These are phyloP conservation scores for Acanthis flammea DNA, from an alignment of 2,797 vertebrate genomes.

Conservation along the genomic window DNA sequence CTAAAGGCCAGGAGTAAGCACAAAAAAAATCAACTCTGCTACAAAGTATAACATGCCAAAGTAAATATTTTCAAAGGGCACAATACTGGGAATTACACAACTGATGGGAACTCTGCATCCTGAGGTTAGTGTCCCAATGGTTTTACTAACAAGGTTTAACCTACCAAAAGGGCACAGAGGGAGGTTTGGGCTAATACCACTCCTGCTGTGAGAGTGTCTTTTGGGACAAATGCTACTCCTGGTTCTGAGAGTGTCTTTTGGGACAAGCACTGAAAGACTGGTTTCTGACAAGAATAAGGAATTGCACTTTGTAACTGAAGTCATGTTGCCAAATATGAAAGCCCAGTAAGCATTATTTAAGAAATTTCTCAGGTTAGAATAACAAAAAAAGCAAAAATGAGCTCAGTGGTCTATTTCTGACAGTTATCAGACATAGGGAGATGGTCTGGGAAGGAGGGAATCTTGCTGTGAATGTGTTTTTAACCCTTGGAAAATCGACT, in stretches of 20 bases:
- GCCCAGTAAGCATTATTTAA: neutral
- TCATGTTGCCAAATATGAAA: neutral
- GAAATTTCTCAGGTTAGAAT: conserved; percentile 5
- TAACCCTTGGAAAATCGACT: neutral
- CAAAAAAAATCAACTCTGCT: neutral
- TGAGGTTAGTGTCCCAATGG: conserved; percentile 13
- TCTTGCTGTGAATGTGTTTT: neutral
- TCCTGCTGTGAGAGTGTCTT: neutral
- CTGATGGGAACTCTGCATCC: conserved; percentile 41
- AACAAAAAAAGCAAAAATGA: neutral
- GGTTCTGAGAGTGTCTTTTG: neutral
- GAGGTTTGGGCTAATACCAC: neutral
- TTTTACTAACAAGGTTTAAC: conserved; percentile 3
- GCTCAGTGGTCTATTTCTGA: neutral
- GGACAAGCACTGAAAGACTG: neutral
- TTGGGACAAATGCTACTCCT: neutral
- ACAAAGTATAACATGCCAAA: conserved; percentile 39
- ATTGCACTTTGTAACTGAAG: neutral
- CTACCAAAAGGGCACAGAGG: neutral
- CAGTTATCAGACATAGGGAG: neutral
- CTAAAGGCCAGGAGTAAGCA: neutral
- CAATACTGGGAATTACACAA: conserved; percentile 32
- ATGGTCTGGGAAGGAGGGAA: neutral
- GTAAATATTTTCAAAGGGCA: conserved; percentile 38
- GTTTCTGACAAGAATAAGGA: neutral